These are phyloP conservation scores for Clarias pachynema DNA, from an alignment of 2,797 vertebrate species.

Conservation along the genomic window DNA sequence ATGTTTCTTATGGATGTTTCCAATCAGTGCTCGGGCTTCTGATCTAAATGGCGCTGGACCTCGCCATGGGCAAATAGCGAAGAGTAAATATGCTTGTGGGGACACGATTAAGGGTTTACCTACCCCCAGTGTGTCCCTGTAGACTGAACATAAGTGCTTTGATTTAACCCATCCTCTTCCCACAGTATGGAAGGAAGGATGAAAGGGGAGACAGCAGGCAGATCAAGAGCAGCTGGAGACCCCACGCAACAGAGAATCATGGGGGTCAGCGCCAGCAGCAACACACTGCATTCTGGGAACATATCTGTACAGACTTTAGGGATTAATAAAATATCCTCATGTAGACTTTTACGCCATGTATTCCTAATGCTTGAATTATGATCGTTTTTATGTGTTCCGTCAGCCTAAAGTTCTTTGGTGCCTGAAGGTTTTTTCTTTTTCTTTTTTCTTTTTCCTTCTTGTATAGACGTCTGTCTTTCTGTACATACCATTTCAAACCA, in stretches of 20 bases:
- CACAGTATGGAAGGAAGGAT: conserved; percentile 47
- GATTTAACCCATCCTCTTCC: conserved; percentile 61
- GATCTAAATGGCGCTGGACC: conserved; percentile 39
- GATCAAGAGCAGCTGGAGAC: conserved; percentile 60
- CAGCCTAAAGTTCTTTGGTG: neutral
- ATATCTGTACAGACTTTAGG: conserved; percentile 13
- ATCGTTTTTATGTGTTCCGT: neutral
- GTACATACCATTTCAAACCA: neutral
- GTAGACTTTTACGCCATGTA: neutral
- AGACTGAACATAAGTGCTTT: conserved; percentile 54
- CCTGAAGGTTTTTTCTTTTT: neutral
- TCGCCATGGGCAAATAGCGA: conserved; percentile 52
- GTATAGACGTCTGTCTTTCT: neutral
- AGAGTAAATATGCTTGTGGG: conserved; percentile 58
- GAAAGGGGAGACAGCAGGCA: conserved; percentile 45
- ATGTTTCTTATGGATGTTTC: conserved; percentile 47
- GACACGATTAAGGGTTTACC: conserved; percentile 54
- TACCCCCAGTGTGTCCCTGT: conserved; percentile 53
- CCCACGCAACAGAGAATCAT: conserved; percentile 59
- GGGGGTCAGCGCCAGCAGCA: conserved; percentile 51
- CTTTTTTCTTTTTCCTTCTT: neutral
- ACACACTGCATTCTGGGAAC: conserved; percentile 54
- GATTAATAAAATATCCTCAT: conserved; percentile 34
- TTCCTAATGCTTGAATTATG: neutral
- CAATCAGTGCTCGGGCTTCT: conserved; percentile 34